These are phyloP conservation scores for Oceanodroma tethys DNA, from an alignment of 2,113 vertebrate species.

Conservation along the genomic window DNA sequence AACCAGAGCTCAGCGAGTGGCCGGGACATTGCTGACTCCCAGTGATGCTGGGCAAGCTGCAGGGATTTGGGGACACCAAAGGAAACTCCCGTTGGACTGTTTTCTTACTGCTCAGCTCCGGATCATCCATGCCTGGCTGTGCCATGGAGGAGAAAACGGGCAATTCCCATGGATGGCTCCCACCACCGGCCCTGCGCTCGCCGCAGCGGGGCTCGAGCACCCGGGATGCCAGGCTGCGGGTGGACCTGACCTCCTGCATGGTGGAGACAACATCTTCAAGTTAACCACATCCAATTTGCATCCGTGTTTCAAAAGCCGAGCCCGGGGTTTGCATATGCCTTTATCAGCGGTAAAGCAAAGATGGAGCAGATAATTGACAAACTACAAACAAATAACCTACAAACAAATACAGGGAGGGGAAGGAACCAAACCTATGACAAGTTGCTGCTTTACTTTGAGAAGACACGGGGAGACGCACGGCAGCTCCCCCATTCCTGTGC, in stretches of 20 bases:
- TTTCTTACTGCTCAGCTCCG: neutral
- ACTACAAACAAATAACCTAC: neutral
- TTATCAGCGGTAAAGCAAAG: neutral
- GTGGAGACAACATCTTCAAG: neutral
- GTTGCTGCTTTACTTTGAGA: neutral
- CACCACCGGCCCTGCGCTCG: neutral
- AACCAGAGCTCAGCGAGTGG: neutral
- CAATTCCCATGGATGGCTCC: too few relatives aligned
- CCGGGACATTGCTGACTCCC: neutral
- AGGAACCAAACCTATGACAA: neutral
- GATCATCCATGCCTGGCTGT: fast-evolving
- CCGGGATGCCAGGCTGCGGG: neutral
- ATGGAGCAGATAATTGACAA: neutral
- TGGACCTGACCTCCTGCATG: neutral
- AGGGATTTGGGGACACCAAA: neutral
- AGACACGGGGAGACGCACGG: fast-evolving
- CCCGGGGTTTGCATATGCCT: neutral
- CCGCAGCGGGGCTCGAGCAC: fast-evolving
- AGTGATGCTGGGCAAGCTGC: neutral
- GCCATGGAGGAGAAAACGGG: fast-evolving
- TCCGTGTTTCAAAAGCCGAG: neutral
- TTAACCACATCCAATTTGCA: fast-evolving
- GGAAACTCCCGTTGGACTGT: neutral
- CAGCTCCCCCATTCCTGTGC: fast-evolving
- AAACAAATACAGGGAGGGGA: neutral